A percentile compares a stretch with the other conserved stretches of the same genome.
These are phyloP conservation scores for Mythimna lalbum DNA, from an alignment of 2,888 invertebrate species.

Conservation along the genomic window DNA sequence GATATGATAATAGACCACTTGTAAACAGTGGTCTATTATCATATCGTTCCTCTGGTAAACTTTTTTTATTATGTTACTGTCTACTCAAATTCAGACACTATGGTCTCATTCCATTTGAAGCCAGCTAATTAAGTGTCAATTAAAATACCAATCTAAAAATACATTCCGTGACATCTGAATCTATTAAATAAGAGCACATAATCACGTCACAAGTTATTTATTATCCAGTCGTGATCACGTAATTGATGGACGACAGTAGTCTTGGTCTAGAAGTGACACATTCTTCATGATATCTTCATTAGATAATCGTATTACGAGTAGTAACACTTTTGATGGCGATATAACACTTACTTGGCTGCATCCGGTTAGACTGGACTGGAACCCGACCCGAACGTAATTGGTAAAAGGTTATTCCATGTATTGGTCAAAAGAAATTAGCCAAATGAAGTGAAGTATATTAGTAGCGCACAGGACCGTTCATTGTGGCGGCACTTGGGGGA, in stretches of 20 bases:
- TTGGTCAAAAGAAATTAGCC: neutral
- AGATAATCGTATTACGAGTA: conserved; percentile 19
- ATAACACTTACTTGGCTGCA: neutral
- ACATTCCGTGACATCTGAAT: conserved; percentile 33
- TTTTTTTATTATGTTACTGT: neutral
- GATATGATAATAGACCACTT: neutral
- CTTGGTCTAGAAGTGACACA: conserved; percentile 27
- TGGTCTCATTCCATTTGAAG: conserved; percentile 17
- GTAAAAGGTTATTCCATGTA: neutral
- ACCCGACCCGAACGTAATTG: neutral
- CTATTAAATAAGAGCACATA: conserved; percentile 34
- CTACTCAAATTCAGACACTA: neutral
- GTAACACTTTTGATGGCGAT: conserved; percentile 23
- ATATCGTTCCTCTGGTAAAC: too few relatives aligned
- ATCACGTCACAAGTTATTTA: conserved; percentile 32
- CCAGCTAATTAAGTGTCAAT: conserved; percentile 38
- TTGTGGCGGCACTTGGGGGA: too few relatives aligned
- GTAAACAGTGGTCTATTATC: too few relatives aligned
- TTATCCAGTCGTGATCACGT: conserved; percentile 34
- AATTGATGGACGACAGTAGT: conserved; percentile 26
- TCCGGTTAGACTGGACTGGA: conserved; percentile 1
- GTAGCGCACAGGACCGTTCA: too few relatives aligned
- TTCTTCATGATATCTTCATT: conserved; percentile 35
- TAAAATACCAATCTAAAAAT: conserved; percentile 43
- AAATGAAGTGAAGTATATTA: neutral